Conservation (phyloP, 2,113 vertebrate species). For the Cnemophilus loriae region DNA sequence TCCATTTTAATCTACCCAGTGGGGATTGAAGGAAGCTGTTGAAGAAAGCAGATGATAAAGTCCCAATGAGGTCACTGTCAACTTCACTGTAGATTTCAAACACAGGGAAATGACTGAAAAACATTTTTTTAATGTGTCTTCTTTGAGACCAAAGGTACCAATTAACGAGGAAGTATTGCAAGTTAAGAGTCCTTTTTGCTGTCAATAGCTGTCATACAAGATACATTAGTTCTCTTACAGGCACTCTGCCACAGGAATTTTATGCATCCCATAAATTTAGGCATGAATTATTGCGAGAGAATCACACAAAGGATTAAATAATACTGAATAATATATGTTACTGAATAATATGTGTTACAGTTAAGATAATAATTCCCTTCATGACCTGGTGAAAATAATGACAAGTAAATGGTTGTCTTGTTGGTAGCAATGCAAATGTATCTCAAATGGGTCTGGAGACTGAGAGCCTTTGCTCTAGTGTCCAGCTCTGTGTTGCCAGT, state of each 20-base stretch:
- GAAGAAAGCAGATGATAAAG: conserved; percentile 2
- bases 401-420: background rate
- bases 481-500: background rate
- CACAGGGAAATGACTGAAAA: conserved; percentile 37
- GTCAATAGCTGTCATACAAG: conserved; percentile 45
- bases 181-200: conserved; percentile 3
- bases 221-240: conserved; percentile 27
- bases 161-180: conserved; percentile 37
- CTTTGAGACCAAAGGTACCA: conserved; percentile 30
- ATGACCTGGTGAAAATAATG: conserved; percentile 1
- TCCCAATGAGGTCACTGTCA: background rate
- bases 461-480: background rate
- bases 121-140: conserved; percentile 20
- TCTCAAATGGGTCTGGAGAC: background rate
- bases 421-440: background rate
- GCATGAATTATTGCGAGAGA: conserved; percentile 1
- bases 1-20: background rate
- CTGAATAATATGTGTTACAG: background rate
- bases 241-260: background rate
- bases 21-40: background rate
- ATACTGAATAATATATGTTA: background rate
- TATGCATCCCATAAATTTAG: conserved; percentile 3
- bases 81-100: conserved; percentile 5
- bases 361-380: conserved; percentile 11
- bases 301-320: background rate